Evolutionary conservation across 2,797 vertebrate genomes (phyloP).

Genomic region (Acanthornis magna): DNA sequence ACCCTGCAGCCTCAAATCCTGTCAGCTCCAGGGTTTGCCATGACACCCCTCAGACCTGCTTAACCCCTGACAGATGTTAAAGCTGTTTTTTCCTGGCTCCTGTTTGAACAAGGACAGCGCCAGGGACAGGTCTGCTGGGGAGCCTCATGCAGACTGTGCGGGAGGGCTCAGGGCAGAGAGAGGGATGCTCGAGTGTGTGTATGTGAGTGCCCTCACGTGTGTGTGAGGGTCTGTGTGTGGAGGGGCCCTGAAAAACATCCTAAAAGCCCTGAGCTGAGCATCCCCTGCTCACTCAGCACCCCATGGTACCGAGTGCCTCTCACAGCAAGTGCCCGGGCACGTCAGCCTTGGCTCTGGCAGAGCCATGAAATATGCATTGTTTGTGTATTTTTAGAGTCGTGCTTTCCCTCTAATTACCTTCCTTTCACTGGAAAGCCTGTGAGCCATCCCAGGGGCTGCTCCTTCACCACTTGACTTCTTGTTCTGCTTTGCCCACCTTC

Average conservation of each 20-base stretch:
- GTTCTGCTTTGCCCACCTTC: background rate
- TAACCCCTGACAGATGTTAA: fast-evolving
- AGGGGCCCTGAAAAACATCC: background rate
- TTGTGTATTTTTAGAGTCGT: background rate
- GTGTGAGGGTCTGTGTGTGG: background rate
- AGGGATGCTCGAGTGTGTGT: fast-evolving
- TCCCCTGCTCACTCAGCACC: background rate
- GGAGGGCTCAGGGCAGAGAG: background rate
- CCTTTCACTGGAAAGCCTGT: background rate
- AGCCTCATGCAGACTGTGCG: fast-evolving
- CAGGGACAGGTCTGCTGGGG: background rate
- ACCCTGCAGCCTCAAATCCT: background rate
- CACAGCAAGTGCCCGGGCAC: fast-evolving
- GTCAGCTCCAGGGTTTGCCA: background rate
- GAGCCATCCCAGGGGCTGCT: background rate
- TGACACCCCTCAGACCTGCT: background rate
- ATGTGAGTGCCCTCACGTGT: background rate
- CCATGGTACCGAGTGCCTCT: background rate
- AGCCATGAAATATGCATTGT: background rate
- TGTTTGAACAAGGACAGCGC: background rate
- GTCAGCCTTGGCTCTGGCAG: background rate
- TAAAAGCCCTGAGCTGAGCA: background rate
- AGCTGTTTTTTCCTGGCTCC: background rate
- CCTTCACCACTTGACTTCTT: background rate
- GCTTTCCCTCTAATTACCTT: background rate